These are phyloP conservation scores for Mus pahari DNA, from an alignment of 2,113 vertebrate genomes.

Conservation along the genomic window DNA sequence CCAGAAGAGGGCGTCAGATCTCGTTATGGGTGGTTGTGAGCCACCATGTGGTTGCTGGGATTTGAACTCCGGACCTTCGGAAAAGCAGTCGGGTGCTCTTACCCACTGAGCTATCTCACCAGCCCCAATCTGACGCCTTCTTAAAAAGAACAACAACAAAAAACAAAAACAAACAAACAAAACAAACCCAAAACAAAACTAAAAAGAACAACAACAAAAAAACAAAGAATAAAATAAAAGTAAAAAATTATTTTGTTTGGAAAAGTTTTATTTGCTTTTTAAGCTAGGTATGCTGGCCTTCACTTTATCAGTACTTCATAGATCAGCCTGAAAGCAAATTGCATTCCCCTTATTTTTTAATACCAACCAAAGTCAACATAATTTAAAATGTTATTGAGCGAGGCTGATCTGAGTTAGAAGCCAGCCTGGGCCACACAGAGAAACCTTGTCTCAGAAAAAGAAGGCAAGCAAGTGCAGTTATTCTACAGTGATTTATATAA, in stretches of 20 bases:
- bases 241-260: not conserved
- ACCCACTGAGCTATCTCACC: no score
- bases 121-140: no score
- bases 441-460: not conserved
- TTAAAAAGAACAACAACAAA: no score
- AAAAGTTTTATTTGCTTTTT: not conserved
- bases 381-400: slow-evolving; percentile 1
- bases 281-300: not conserved
- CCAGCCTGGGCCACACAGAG: not conserved
- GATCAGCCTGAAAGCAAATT: not conserved
- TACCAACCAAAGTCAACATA: not conserved
- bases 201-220: no score
- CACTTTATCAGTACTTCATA: not conserved
- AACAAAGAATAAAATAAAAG: no score
- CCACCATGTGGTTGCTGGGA: no score
- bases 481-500: slow-evolving; percentile 11
- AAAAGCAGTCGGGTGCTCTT: no score
- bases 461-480: not conserved
- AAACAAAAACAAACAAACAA: no score
- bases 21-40: no score
- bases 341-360: not conserved
- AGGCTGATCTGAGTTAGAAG: not conserved
- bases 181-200: no score
- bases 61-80: no score
- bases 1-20: no score